Conservation (phyloP, 2,113 vertebrate species). For the Brachirus orientalis region DNA sequence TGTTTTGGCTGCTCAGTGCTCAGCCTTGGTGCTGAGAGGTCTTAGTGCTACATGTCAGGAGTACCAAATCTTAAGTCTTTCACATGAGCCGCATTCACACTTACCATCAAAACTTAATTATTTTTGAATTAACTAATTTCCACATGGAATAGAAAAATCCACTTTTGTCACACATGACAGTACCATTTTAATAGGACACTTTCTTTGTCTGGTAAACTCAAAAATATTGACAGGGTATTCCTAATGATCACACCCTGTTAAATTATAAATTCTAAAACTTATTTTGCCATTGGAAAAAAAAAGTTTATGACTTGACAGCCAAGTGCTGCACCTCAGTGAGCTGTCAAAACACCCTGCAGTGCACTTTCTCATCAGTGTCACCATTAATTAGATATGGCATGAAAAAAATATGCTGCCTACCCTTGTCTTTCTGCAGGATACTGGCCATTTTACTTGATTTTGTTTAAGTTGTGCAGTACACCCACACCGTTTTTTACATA, state of each 20-base stretch:
- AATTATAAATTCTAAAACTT: slow-evolving; percentile 2
- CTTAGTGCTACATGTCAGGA: slow-evolving; percentile 24
- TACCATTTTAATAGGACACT: neutral
- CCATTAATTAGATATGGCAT: slow-evolving; percentile 33
- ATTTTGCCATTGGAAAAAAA: slow-evolving; percentile 3
- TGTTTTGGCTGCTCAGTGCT: slow-evolving; percentile 12
- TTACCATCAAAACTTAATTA: neutral
- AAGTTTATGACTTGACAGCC: neutral
- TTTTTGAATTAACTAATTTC: no score
- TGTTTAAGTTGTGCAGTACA: neutral
- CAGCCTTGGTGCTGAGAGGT: slow-evolving; percentile 5
- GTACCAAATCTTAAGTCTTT: slow-evolving; percentile 6
- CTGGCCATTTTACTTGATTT: neutral
- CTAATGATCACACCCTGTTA: slow-evolving; percentile 3
- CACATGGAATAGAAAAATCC: no score
- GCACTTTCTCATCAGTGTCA: slow-evolving; percentile 26
- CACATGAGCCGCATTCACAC: neutral
- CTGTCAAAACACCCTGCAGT: slow-evolving; percentile 19
- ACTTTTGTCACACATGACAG: neutral
- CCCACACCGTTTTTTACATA: neutral
- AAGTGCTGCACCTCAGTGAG: slow-evolving; percentile 12
- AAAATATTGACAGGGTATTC: neutral
- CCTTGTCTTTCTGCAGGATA: slow-evolving; percentile 2
- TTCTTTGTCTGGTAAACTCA: neutral
- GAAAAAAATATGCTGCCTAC: slow-evolving; percentile 5